phyloP scores from a whole-genome alignment of 53 echinoderm and acorn worm species.

The Holothuria scabra region DNA sequence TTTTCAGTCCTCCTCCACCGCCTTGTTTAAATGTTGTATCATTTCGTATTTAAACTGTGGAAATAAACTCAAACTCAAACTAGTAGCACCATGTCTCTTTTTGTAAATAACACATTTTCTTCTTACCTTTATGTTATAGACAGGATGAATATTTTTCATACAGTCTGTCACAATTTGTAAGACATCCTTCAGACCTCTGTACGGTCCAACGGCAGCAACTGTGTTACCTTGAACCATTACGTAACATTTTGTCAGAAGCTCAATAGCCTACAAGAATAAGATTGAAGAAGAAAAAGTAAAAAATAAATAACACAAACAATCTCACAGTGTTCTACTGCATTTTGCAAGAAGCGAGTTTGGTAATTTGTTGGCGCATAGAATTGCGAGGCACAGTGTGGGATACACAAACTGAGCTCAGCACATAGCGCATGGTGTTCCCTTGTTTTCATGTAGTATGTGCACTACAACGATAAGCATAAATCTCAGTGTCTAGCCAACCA shows the following conservation, averaged over 20 bases:
- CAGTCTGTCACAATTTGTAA: conserved; percentile 88
- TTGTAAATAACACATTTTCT: background rate
- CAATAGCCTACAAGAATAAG: conserved; percentile 57
- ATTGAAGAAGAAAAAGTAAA: background rate
- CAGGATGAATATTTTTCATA: conserved; percentile 93
- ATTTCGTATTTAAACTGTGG: too few species aligned
- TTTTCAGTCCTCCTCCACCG: too few species aligned
- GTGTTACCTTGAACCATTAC: conserved; percentile 98
- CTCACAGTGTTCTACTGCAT: background rate
- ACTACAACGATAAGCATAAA: too few species aligned
- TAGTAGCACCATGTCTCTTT: too few species aligned
- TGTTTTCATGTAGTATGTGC: too few species aligned
- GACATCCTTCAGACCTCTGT: conserved; percentile 83
- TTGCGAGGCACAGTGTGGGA: too few species aligned
- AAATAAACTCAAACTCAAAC: too few species aligned
- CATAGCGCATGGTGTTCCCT: too few species aligned
- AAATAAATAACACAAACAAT: background rate
- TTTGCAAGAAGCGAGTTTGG: background rate
- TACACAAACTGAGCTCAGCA: too few species aligned
- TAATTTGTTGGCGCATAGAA: too few species aligned
- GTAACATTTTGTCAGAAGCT: conserved; percentile 92
- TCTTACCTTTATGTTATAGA: conserved; percentile 95
- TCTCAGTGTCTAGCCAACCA: too few species aligned
- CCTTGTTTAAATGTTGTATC: too few species aligned
- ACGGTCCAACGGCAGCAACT: conserved; percentile 85